Base-by-base conservation (phyloP, 2,888 invertebrate genomes). In the Scaptomyza reducta region DNA sequence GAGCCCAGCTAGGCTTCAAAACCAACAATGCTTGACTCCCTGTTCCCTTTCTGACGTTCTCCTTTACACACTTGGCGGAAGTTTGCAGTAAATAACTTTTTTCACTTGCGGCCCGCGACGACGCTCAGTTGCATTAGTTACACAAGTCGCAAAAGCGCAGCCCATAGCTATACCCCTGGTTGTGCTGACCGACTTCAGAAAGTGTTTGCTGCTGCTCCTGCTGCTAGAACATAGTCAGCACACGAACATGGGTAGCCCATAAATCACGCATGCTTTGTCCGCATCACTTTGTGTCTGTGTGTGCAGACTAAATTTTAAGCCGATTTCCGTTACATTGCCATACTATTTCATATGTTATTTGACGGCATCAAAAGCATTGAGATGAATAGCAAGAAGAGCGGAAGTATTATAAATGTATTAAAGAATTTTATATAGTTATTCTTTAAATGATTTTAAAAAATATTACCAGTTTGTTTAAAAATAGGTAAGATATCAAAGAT, bases 61-160 rank as follows among this genome's bases (percentile, higher is more conserved):
- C 40, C 10, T 10, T 16, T n/a, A 13, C 13, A 13, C 9, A 14
- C 18, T 18, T 16, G 16, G 13, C 70, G 59, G 54, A 70, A 74
- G 53, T 59, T 77, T 53, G 40, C 59, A 75, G 75, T 87, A 84
- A 87, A 87, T 87, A 84, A 81, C 82, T 62, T 77, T 78, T 78
- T 74, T 41, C 58, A 72, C 61, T 74, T 51, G 61, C 5, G 54
- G 42, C 25, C 59, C 57, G 40, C 41, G 61, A 58, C 63, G 69
- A 44, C 51, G 46, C 42, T 66, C 61, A 57, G 76, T 75, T 81
- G 81, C 87, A 87, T 81, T 87, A 77, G 87, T 62, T 80, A 74
- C 81, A 80, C 68, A 81, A 71, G 73, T 66, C 57, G 57, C 31
- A 45, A 13, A 41, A 16, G 40, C 45, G 16, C 40, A 38, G 40